phyloP scores from a whole-genome alignment of 2,888 invertebrate genomes.

The Ariolimax columbianus region DNA sequence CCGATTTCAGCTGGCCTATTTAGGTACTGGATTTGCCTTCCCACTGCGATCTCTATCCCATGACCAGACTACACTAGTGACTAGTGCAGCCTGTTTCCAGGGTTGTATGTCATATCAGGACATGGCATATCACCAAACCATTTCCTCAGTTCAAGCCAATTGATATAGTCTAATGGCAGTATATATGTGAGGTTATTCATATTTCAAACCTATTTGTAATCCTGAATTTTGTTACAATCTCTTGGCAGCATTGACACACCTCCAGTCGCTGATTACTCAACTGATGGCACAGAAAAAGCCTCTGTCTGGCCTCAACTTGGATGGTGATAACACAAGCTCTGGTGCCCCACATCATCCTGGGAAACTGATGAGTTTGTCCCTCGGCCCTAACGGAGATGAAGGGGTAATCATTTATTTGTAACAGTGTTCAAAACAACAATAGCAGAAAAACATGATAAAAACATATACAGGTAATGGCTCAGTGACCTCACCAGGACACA shows the following conservation, averaged over 20 bases:
- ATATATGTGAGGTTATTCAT: neutral
- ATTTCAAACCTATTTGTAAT: neutral
- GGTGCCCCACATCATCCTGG: neutral
- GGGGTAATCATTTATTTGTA: conserved; percentile 2
- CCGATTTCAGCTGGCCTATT: no score
- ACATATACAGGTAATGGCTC: no score
- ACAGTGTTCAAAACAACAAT: no score
- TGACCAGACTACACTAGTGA: no score
- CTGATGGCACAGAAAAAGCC: conserved; percentile 61
- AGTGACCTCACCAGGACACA: no score
- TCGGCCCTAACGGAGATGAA: neutral
- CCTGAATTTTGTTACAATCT: neutral
- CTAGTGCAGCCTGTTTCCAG: no score
- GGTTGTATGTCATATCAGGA: no score
- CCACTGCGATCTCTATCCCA: no score
- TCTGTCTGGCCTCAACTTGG: conserved; percentile 56
- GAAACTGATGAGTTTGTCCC: neutral
- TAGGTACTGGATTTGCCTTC: no score
- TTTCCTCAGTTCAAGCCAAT: no score
- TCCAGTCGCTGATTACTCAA: conserved; percentile 61
- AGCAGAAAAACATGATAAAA: no score
- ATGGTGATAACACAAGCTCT: conserved; percentile 38
- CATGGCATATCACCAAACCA: no score
- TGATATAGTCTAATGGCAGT: neutral
- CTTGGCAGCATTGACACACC: conserved; percentile 66